A percentile compares a stretch with the other conserved stretches of the same genome.
Conservation (phyloP, 2,113 vertebrate genomes). For the Trogon surrucura region DNA sequence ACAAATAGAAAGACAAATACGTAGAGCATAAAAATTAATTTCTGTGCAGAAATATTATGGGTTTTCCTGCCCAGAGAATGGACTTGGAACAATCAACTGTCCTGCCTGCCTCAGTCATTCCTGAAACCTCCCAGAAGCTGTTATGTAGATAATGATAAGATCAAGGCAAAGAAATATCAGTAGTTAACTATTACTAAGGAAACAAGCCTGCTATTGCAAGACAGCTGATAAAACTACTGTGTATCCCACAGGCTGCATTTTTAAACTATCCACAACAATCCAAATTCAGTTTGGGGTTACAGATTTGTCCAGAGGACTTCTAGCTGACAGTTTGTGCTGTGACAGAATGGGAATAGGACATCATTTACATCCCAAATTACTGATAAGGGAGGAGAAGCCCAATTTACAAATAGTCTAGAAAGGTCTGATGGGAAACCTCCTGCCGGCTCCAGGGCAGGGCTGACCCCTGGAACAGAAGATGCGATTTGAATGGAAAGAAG, state of each 20-base stretch:
- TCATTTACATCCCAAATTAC: not conserved
- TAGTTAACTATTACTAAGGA: not conserved
- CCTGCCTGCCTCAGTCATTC: not conserved
- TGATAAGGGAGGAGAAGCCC: not conserved
- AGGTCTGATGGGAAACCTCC: not conserved
- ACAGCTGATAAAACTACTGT: not conserved
- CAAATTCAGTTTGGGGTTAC: not conserved
- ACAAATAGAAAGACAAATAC: not conserved
- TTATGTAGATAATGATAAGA: not conserved
- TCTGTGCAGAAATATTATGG: not conserved
- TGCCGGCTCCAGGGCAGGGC: not conserved
- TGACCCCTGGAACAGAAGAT: not conserved
- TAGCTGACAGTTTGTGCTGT: not conserved
- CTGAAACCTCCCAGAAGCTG: not conserved
- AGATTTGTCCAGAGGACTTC: not conserved
- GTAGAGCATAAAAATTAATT: not conserved
- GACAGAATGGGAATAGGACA: not conserved
- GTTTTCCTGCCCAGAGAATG: not conserved
- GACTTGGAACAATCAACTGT: not conserved
- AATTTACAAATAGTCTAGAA: not conserved
- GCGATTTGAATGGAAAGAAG: not conserved
- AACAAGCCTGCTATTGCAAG: not conserved
- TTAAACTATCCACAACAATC: not conserved
- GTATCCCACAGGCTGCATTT: not conserved
- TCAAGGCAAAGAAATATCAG: not conserved